Percentiles rank a stretch among this genome's conserved stretches.
These are phyloP conservation scores for Rattus norvegicus DNA, from an alignment of 2,113 vertebrate species.

Conservation along the genomic window GRCr8 NC_086033.1:43613001-43613500, in stretches of 20 bases:
- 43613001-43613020: background rate
- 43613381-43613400: background rate
- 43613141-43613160: slow-evolving; percentile 5
- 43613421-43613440: background rate
- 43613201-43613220: background rate
- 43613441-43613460: background rate
- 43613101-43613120: background rate
- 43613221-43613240: background rate
- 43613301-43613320: background rate
- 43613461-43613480: slow-evolving; percentile 24
- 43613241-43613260: background rate
- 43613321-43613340: background rate
- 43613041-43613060: slow-evolving; percentile 7
- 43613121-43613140: background rate
- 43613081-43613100: background rate
- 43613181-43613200: background rate
- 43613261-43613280: background rate
- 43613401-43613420: background rate
- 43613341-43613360: background rate
- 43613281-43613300: background rate
- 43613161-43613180: background rate
- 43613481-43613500: background rate
- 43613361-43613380: background rate
- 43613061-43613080: background rate
- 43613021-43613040: background rate